Base-by-base conservation (phyloP, 2,888 invertebrate genomes). In the Cheilosia pagana region DNA sequence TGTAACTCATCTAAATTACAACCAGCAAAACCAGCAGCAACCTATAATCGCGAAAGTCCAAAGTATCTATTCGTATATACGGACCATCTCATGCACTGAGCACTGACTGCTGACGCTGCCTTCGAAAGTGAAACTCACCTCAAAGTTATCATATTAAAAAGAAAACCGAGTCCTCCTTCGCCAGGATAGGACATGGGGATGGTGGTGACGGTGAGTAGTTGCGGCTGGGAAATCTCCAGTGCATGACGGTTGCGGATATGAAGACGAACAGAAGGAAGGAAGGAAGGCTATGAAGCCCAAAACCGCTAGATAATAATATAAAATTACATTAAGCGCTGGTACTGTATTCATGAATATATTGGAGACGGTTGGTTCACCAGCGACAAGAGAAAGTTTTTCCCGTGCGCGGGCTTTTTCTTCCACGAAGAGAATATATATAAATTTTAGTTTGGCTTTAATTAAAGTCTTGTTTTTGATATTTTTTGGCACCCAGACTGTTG, bases 301-400 rank as follows among this genome's bases (percentile, higher is more conserved):
- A 62, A 68, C 78, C 62, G 68, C 39, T 53, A 52, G 78, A 83
- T 83, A 78, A 68, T 63, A 74, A 68, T 63, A 74, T 63, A 63
- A 74, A 79, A 79, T 63, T 74, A 78, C 78, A 83, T 83, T 74
- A 81, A 81, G 68, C 75, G 55, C 60, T 57, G 48, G 75, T 62
- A 55, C 75, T 81, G 75, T 67, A 81, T 81, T 75, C 79, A 81
- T 75, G 79, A 81, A 81, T 81, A 75, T 52, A 81, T 72, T 72
- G 65, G 45, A 35, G 43, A 68, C 6, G 25, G 59, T 43, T 50
- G 35, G 35, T 35, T 7, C 31, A 31, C 31, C 45, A 14, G 16
- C 12, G 43, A 28, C 28, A n/a, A 19, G 23, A 39, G 21, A 28
- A 45, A 53, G 23, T 65, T 63, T 35, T 25, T 35, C 14, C 25